These are phyloP conservation scores for Melanerpes formicivorus DNA, from an alignment of 2,113 vertebrate species.

Conservation along the genomic window DNA sequence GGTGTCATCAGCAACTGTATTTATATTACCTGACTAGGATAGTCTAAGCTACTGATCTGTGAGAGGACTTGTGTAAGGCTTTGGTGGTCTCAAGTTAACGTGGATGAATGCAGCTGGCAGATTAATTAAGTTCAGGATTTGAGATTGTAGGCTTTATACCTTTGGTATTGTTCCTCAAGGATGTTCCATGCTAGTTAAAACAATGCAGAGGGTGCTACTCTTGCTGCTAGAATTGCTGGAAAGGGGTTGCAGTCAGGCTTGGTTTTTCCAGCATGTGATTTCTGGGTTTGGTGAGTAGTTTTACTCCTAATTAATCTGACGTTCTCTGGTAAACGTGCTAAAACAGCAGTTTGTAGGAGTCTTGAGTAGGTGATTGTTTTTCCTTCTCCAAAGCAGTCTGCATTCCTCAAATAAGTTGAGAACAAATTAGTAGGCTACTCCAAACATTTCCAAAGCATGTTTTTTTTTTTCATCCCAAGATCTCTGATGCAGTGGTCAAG, in stretches of 20 bases:
- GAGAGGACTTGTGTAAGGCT: neutral
- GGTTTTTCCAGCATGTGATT: slow-evolving; percentile 11
- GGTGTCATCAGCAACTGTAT: neutral
- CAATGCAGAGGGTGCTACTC: neutral
- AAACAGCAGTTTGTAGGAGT: slow-evolving; percentile 63
- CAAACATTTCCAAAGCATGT: neutral
- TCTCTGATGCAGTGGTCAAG: neutral
- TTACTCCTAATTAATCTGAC: slow-evolving; percentile 58
- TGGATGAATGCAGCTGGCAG: neutral
- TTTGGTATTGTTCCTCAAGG: neutral
- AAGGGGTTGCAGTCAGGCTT: slow-evolving; percentile 4
- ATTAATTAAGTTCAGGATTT: neutral
- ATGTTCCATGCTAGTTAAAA: neutral
- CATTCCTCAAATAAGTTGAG: slow-evolving; percentile 36
- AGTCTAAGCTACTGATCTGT: neutral
- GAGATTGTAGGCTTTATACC: neutral
- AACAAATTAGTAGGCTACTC: slow-evolving; percentile 45
- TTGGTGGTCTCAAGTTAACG: neutral
- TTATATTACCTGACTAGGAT: neutral
- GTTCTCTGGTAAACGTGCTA: slow-evolving; percentile 52
- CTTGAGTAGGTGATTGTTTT: slow-evolving; percentile 66
- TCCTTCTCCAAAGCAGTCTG: slow-evolving; percentile 43
- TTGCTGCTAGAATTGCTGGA: neutral
- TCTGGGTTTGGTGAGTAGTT: slow-evolving; percentile 44
- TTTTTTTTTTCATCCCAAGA: neutral